Base-by-base conservation (phyloP, 2,113 vertebrate species). In the Xenotilapia longispinis region DNA sequence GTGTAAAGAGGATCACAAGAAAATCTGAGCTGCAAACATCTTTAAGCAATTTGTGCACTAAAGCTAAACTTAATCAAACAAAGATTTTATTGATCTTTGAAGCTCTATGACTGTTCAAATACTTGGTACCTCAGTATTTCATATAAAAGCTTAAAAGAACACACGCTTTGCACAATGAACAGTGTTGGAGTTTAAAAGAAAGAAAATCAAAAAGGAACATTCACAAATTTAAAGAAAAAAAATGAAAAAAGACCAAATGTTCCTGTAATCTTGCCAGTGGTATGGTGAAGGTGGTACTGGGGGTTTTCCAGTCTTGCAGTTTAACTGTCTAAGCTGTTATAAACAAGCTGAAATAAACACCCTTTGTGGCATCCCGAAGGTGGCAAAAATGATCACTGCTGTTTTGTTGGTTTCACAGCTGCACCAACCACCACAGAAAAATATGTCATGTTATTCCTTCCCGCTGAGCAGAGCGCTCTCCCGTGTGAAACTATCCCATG, bases 401-500 rank as follows among this genome's bases (percentile, higher is more conserved):
- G 54, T 13, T 40, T 49, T 78, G 21, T 78, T 51, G 26, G 40
- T 49, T 80, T 57, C 31, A 65, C 53, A 70, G 60, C 47, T 42
- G 38, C 26, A 57, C 1, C 7, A 33, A 51, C 73, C 26, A 78
- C 26, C 45, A 78, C 47, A 51, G 45, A 78, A 79, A 58, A 60
- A 23, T 26, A 7, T 81, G 8, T 26, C 57, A 84, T 80, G 36
- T 68, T 82, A 15, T 81, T 82, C 36, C 57, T 68, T 68, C 87
- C 82, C 40, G 36, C 75, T 83, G 26, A 81, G 78, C 83, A 84
- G 26, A 78, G 21, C 19, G 42, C 84, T 86, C 83, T 90, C 84
- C 86, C 75, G 4, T 86, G 87, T 91, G 87, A 91, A 94, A 91
- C 53, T 19, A 84, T 88, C 79, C 78, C 45, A 11, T 58, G 53